Base-by-base conservation (phyloP, 2,113 vertebrate genomes). In the Condylura cristata region DNA sequence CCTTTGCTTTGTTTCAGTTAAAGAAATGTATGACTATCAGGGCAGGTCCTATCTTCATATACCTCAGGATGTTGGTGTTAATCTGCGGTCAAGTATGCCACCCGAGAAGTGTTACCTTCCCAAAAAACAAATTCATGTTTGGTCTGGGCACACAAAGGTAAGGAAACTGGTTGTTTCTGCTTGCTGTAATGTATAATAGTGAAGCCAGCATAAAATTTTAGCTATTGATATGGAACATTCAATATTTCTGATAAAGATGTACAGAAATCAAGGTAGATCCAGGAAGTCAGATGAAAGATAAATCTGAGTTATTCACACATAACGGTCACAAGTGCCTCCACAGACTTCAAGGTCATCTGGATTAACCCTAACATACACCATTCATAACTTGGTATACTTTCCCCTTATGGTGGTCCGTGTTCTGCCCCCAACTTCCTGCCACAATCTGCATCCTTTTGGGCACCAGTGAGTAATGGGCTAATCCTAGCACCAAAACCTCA, bases 1-100 rank as follows among this genome's bases (percentile, higher is more conserved):
- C 81, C 37, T 94, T 93, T 91, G 41, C 76, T 79, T 81, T 90
- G 6, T 98, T 98, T 79, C 97, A 99, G 99, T 99, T 97, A 99
- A 99, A 98, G 99, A 99, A 93, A 99, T 99, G 98, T 99, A 99
- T 84, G 99, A 99, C 98, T 99, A 99, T 96, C 99, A 99, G 96
- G 99, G 99, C 53, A 99, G 99, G 92, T 99, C 99, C 5, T 99
- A 99, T 78, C 99, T 99, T 86, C 99, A 99, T 39, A 97, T 99
- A 78, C 99, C 99, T 93, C 99, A 99, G 98, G 99, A 99, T 94
- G 99, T 99, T 95, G 99, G 99, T 81, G 98, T 99, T 95, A 99
- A 99, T 97, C 98, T 99, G 32, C 98, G 99, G 75, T 99, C 99
- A 41, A 68, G 98, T 2, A 98, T 99, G 5, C 98, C 98, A 58